Evolutionary conservation across 1,140 invertebrate species (phyloP).

Genomic region (Aphelinus atriplicis): DNA sequence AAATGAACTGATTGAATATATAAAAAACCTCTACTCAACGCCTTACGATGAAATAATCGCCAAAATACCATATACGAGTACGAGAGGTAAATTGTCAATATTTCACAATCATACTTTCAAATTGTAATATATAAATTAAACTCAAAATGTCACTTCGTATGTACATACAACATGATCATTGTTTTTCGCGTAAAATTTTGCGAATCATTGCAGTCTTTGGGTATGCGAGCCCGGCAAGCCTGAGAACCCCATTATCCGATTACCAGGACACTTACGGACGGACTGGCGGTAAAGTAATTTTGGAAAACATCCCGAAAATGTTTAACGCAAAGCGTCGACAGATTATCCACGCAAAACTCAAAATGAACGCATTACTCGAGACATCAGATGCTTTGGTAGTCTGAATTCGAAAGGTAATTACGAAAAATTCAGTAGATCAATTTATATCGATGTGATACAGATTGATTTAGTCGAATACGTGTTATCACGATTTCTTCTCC

Average conservation of each 20-base stretch:
- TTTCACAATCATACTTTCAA: no score
- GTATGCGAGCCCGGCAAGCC: conserved; percentile 45
- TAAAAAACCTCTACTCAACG: conserved; percentile 26
- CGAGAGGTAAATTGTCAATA: no score
- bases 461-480: no score
- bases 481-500: no score
- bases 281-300: conserved; percentile 50
- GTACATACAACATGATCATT: no score
- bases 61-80: background rate
- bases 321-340: conserved; percentile 20
- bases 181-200: background rate
- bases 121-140: no score
- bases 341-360: background rate
- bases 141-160: no score
- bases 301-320: conserved; percentile 44
- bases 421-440: background rate
- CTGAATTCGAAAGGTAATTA: background rate
- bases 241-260: conserved; percentile 47
- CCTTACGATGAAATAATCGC: background rate
- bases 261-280: conserved; percentile 55
- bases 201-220: conserved; percentile 49
- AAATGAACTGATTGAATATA: conserved; percentile 23
- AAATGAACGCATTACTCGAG: background rate
- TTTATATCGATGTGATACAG: background rate
- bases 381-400: no score